phyloP scores from a whole-genome alignment of 2,797 vertebrate genomes.

The Hafferia zeledoni region DNA sequence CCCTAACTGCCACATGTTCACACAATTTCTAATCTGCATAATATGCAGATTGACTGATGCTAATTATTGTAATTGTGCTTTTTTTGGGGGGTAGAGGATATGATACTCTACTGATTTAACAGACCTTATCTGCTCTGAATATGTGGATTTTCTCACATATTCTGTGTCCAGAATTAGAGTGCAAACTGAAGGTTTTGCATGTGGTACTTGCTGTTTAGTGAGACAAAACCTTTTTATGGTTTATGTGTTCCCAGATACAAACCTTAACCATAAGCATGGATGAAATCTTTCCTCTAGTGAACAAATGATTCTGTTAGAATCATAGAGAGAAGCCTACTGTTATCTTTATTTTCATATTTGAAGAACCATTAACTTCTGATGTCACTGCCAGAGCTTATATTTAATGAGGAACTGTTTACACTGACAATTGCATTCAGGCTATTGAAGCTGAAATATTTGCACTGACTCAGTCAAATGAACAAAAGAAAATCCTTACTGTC shows the following conservation, averaged over 20 bases:
- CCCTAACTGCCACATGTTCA: background rate
- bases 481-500: background rate
- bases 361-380: conserved; percentile 42
- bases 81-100: background rate
- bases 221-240: background rate
- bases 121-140: background rate
- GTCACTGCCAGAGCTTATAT: background rate
- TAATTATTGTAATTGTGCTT: background rate
- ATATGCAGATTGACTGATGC: background rate
- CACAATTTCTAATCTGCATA: background rate
- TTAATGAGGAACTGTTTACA: conserved; percentile 25
- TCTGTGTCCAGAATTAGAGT: background rate
- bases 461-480: background rate
- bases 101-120: background rate
- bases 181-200: background rate
- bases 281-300: background rate
- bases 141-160: background rate
- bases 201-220: background rate
- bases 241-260: background rate
- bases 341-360: conserved; percentile 17
- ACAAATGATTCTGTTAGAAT: background rate
- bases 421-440: background rate
- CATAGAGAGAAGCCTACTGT: background rate
- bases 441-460: conserved; percentile 10
- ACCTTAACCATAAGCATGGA: background rate